Percentiles rank a stretch among this genome's conserved stretches.
Evolutionary conservation across 1,140 invertebrate species (phyloP).

Genomic region (Trichonephila clavipes): DNA sequence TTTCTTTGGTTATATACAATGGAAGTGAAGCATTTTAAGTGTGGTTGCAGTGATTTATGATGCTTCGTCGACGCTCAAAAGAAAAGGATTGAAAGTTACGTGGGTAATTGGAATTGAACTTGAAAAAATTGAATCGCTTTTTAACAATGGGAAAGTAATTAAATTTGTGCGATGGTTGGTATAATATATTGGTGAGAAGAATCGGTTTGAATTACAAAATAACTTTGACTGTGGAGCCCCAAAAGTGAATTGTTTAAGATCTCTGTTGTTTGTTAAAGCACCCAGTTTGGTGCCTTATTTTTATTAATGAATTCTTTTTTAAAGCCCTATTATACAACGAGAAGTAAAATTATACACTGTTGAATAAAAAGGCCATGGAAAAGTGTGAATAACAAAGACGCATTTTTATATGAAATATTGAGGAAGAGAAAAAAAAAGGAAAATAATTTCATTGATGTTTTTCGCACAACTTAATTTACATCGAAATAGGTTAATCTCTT

Average conservation of each 20-base stretch:
- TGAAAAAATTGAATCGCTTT: neutral
- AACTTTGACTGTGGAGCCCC: neutral
- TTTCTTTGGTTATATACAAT: neutral
- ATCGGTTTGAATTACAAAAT: neutral
- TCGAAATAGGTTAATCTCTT: no score
- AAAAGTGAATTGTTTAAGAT: neutral
- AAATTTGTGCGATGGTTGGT: neutral
- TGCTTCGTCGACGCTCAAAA: neutral
- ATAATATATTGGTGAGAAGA: neutral
- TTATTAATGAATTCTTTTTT: neutral
- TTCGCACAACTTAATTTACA: no score
- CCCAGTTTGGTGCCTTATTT: neutral
- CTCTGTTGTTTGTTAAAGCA: no score
- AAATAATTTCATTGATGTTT: neutral
- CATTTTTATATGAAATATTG: neutral
- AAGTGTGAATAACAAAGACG: neutral
- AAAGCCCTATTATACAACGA: neutral
- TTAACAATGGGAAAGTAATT: slow-evolving; percentile 28
- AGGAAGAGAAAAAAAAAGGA: neutral
- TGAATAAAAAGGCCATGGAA: neutral
- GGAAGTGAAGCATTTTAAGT: neutral
- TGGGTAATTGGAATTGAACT: neutral
- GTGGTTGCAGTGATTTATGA: slow-evolving; percentile 23
- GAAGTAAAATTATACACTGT: neutral
- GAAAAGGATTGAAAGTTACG: neutral